Conservation (phyloP, 2,113 vertebrate species). For the Phodopus roborovskii region DNA sequence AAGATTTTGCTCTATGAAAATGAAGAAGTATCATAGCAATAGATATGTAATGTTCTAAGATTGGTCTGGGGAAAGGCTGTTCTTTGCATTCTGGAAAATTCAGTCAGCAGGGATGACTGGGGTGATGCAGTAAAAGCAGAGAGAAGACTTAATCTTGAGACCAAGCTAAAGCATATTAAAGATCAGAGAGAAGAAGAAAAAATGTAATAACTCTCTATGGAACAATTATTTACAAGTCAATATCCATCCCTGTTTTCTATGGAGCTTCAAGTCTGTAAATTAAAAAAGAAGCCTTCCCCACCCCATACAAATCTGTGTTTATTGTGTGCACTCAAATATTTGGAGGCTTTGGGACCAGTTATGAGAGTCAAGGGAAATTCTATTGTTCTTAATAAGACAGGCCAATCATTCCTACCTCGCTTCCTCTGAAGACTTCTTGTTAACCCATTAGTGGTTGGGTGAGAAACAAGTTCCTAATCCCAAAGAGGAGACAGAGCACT, state of each 20-base stretch:
- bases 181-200: background rate
- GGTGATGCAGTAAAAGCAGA: background rate
- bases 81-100: background rate
- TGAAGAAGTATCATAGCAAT: background rate
- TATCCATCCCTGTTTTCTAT: background rate
- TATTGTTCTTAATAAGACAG: background rate
- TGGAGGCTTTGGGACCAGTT: background rate
- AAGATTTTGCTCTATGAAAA: background rate
- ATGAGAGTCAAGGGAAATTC: background rate
- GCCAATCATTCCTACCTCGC: background rate
- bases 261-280: background rate
- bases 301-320: background rate
- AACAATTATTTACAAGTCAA: background rate
- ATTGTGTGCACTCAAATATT: background rate
- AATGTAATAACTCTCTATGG: background rate
- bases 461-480: background rate
- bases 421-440: background rate
- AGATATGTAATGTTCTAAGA: background rate
- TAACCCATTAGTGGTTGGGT: background rate
- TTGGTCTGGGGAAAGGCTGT: background rate
- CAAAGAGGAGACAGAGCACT: background rate
- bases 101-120: background rate
- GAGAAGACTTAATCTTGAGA: background rate
- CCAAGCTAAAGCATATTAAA: background rate
- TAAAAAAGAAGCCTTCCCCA: background rate